Conservation (phyloP, 2,797 vertebrate genomes). For the Artibeus jamaicensis region DNA sequence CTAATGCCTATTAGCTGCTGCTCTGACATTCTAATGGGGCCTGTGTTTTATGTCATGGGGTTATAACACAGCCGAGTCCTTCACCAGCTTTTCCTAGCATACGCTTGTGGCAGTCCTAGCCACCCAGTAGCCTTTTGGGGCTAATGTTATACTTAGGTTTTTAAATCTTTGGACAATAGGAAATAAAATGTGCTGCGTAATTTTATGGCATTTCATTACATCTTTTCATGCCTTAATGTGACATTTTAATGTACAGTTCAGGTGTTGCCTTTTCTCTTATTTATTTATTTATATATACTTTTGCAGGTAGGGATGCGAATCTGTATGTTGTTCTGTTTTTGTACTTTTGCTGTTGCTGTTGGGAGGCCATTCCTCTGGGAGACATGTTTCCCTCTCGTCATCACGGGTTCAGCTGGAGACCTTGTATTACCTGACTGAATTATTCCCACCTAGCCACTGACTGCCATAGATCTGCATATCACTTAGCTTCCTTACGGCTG, state of each 20-base stretch:
- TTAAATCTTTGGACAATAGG: neutral
- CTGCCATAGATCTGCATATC: neutral
- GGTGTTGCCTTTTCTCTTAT: neutral
- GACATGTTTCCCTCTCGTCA: conserved; percentile 12
- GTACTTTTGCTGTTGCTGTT: neutral
- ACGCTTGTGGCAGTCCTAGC: neutral
- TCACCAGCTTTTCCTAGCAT: neutral
- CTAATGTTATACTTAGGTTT: neutral
- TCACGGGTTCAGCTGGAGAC: conserved; percentile 14
- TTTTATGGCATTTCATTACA: neutral
- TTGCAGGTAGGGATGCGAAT: neutral
- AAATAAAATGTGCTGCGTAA: neutral
- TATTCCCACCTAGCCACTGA: neutral
- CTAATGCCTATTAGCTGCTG: neutral
- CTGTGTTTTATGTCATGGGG: neutral
- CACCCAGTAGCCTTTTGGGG: neutral
- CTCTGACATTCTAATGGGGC: neutral
- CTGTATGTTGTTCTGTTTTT: neutral
- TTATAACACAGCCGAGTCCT: neutral
- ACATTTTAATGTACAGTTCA: neutral
- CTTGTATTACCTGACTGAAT: neutral
- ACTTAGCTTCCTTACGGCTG: neutral
- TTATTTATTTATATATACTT: neutral
- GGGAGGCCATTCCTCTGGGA: neutral
- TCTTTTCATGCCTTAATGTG: neutral